Conservation (phyloP, 2,113 vertebrate genomes). For the Erythrolamprus reginae region DNA sequence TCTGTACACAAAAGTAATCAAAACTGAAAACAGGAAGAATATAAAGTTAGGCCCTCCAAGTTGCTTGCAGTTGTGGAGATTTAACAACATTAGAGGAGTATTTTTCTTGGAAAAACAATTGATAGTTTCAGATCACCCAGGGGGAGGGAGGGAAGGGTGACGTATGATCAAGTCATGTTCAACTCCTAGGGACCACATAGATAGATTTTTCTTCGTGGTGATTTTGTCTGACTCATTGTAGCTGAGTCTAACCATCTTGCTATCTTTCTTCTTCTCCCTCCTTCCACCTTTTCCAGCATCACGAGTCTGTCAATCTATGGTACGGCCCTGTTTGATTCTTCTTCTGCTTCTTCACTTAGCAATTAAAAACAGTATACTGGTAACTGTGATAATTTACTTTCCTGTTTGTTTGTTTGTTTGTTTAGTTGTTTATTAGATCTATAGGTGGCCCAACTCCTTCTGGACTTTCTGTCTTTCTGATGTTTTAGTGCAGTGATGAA, state of each 20-base stretch:
- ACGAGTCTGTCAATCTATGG: background rate
- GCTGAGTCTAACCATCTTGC: background rate
- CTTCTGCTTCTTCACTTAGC: background rate
- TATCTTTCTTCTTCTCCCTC: background rate
- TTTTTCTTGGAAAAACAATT: background rate
- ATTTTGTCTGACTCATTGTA: background rate
- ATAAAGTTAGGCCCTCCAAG: background rate
- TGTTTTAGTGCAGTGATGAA: too few species aligned
- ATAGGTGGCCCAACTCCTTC: too few species aligned
- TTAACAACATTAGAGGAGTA: background rate
- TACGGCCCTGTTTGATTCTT: background rate
- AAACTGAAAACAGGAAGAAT: background rate
- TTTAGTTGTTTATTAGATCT: too few species aligned
- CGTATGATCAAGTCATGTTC: background rate
- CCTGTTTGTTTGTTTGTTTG: too few species aligned
- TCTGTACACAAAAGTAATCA: background rate
- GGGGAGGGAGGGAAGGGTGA: background rate
- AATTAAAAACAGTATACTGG: background rate
- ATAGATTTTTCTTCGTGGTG: background rate
- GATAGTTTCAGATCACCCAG: background rate
- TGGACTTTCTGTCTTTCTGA: background rate
- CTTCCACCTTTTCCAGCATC: background rate
- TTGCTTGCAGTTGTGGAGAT: background rate
- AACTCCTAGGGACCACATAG: background rate
- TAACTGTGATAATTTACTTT: background rate